These are phyloP conservation scores for Parus major DNA, from an alignment of 2,113 vertebrate species.

Conservation along the genomic window DNA sequence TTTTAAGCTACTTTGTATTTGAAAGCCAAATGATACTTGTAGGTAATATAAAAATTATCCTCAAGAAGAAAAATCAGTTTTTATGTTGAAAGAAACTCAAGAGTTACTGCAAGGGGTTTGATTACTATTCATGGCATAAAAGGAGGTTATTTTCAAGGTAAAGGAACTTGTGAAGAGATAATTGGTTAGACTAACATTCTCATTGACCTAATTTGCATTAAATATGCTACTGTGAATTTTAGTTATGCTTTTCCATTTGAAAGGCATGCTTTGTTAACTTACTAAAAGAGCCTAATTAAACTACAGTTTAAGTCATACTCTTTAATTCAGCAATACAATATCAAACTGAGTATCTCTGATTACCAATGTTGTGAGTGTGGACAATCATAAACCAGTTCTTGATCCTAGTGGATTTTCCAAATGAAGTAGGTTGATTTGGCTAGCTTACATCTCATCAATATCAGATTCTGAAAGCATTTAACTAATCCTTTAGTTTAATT, in stretches of 20 bases:
- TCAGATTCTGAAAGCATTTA: neutral
- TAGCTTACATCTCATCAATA: neutral
- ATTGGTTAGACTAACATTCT: slow-evolving; percentile 61
- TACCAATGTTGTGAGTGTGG: neutral
- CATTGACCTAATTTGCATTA: slow-evolving; percentile 63
- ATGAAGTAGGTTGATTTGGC: neutral
- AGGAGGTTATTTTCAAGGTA: slow-evolving; percentile 41
- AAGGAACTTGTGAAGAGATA: slow-evolving; percentile 52
- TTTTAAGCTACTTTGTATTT: neutral
- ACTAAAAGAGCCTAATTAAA: slow-evolving; percentile 23
- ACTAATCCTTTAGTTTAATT: neutral
- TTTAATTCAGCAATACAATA: neutral
- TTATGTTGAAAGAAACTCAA: neutral
- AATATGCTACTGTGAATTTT: slow-evolving; percentile 47
- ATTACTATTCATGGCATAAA: slow-evolving; percentile 53
- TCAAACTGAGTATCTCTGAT: neutral
- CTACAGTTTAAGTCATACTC: neutral
- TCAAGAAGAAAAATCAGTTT: neutral
- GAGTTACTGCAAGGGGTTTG: neutral
- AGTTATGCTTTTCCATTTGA: slow-evolving; percentile 50
- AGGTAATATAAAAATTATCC: neutral
- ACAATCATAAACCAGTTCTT: neutral
- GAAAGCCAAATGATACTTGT: neutral
- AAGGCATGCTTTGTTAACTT: slow-evolving; percentile 38
- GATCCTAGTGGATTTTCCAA: neutral